phyloP scores from a whole-genome alignment of 2,113 vertebrate species.

The Corythaixoides concolor region DNA sequence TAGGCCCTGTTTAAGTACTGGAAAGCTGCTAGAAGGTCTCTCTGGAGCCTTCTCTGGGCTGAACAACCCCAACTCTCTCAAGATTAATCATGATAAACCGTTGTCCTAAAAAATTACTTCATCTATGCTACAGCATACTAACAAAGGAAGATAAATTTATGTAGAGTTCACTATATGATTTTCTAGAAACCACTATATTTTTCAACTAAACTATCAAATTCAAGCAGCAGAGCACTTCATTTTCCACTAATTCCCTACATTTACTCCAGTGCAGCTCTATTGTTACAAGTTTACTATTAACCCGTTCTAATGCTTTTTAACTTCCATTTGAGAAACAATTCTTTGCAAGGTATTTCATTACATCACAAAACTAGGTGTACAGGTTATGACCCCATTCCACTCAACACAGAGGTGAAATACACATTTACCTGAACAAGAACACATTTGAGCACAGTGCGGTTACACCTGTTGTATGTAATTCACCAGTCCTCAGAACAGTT shows the following conservation, averaged over 20 bases:
- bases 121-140: background rate
- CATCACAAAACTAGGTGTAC: background rate
- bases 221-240: background rate
- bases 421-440: background rate
- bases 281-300: background rate
- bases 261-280: background rate
- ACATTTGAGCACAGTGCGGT: background rate
- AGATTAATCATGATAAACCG: background rate
- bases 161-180: background rate
- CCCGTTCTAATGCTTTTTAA: background rate
- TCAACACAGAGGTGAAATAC: background rate
- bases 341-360: background rate
- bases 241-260: background rate
- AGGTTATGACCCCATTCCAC: background rate
- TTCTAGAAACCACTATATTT: background rate
- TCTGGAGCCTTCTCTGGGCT: too few species aligned
- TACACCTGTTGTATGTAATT: background rate
- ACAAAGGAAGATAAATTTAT: background rate
- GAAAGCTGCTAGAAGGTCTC: too few species aligned
- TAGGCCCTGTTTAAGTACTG: too few species aligned
- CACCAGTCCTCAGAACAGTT: background rate
- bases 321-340: background rate
- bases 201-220: background rate
- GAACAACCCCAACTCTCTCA: too few species aligned
- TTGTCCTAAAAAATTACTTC: background rate